Evolutionary conservation across 2,797 vertebrate species (phyloP), one percentile per base, ranked within the genome.

Genomic region (Zalophus californianus): DNA sequence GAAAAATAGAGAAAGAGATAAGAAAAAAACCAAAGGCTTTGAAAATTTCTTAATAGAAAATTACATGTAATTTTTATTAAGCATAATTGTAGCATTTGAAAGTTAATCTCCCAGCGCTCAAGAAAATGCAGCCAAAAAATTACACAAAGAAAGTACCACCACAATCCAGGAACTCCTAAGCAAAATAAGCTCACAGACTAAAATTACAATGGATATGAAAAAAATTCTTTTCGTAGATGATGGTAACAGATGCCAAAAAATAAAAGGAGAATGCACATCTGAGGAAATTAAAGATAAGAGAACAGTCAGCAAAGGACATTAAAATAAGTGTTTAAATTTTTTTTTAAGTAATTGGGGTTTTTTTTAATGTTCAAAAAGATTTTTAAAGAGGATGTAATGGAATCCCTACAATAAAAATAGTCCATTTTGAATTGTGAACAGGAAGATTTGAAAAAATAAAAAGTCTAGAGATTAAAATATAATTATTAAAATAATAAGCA

Each of bases 301-400:
- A 35, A 78, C n/a, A 80, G 41, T 38, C 25, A 72, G 25, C 23
- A 70, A 93, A 50, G 23, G 3, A 54, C 52, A 66, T 90, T 75
- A 58, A 62, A 85, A 35, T 80, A 50, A 87, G 9, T 32, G 5
- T 12, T 93, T 58, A 75, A n/a, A 10, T 5, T 75, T 75, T 75
- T 75, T 75, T 75, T 50, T 18, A 32, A 29, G 27, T 44, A 73
- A 73, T 44, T 54, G 50, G 5, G 3, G 1, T 52, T n/a, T 78
- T 78, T 77, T 96, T 85, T 80, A 38, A 75, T 68, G 11, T 48
- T 75, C 7, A 92, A 90, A 95, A 86, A n/a, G 27, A 10, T 64
- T 87, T 72, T 87, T 56, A 21, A 20, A 73, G 79, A 38, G 9
- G 12, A 38, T 25, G 32, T 13, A 96, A 91, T 79, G 38, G 23